Conservation (phyloP, 2,888 invertebrate species). For the Synanthedon formicaeformis region DNA sequence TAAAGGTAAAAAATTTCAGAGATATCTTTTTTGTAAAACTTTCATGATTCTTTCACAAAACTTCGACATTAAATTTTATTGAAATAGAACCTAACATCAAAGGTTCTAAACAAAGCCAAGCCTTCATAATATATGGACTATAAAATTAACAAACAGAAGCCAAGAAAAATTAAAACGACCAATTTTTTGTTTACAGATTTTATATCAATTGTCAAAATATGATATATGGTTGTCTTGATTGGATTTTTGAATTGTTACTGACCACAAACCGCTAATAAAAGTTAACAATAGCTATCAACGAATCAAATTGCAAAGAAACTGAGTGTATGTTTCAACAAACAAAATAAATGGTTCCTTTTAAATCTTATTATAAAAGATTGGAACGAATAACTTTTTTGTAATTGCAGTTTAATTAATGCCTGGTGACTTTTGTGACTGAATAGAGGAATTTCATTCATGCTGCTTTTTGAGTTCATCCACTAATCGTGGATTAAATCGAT, state of each 20-base stretch:
- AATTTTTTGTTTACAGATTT: constrained; percentile 1
- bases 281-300: constrained; percentile 11
- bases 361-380: not conserved
- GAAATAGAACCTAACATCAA: no score
- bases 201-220: constrained; percentile 11
- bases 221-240: constrained; percentile 29
- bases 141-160: not conserved
- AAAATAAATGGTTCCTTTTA: not conserved
- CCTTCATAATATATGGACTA: not conserved
- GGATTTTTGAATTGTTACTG: constrained; percentile 14
- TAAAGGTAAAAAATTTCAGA: no score
- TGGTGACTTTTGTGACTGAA: not conserved
- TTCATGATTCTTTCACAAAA: no score
- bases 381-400: not conserved
- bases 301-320: not conserved
- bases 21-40: no score
- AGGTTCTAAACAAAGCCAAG: not conserved
- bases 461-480: not conserved
- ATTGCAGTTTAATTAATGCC: not conserved
- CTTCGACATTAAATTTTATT: no score
- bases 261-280: constrained; percentile 6
- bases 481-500: not conserved
- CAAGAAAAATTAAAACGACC: not conserved
- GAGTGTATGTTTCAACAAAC: not conserved
- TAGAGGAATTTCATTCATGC: not conserved